A percentile compares a stretch with the other conserved stretches of the same genome.
phyloP scores from a whole-genome alignment of 2,113 vertebrate genomes.

The Cephalopterus ornatus region DNA sequence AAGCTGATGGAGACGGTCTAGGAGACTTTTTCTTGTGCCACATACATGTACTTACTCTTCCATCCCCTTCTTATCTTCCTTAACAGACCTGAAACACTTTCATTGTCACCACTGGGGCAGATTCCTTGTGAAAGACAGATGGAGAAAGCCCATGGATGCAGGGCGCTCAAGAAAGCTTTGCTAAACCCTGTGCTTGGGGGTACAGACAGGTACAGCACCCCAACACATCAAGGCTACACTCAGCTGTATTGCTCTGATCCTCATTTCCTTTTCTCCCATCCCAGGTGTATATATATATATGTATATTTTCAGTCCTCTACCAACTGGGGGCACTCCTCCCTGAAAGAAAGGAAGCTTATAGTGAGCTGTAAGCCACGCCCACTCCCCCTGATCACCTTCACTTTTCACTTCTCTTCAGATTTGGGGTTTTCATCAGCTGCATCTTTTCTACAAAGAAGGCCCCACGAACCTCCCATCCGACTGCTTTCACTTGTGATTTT shows the following conservation, averaged over 20 bases:
- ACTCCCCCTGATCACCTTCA: not conserved
- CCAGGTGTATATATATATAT: too few species aligned
- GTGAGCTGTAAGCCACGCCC: not conserved
- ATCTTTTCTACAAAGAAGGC: not conserved
- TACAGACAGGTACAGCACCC: not conserved
- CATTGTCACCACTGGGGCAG: rapidly evolving
- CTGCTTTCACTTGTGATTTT: not conserved
- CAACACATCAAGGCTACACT: rapidly evolving
- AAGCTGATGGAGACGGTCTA: not conserved
- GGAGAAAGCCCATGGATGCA: not conserved
- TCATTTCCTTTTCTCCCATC: not conserved
- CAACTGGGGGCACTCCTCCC: not conserved
- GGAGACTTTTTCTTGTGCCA: not conserved
- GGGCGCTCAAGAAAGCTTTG: not conserved
- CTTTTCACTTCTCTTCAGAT: not conserved
- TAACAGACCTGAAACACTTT: not conserved
- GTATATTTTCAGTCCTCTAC: not conserved
- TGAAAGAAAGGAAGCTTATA: not conserved
- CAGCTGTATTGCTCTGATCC: not conserved
- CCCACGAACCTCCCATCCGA: not conserved
- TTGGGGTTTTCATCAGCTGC: not conserved
- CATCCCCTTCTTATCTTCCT: not conserved
- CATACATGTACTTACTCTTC: not conserved
- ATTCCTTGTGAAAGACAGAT: not conserved
- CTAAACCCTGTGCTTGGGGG: not conserved